phyloP scores from a whole-genome alignment of 2,113 vertebrate species.

The Thamnaconus septentrionalis region DNA sequence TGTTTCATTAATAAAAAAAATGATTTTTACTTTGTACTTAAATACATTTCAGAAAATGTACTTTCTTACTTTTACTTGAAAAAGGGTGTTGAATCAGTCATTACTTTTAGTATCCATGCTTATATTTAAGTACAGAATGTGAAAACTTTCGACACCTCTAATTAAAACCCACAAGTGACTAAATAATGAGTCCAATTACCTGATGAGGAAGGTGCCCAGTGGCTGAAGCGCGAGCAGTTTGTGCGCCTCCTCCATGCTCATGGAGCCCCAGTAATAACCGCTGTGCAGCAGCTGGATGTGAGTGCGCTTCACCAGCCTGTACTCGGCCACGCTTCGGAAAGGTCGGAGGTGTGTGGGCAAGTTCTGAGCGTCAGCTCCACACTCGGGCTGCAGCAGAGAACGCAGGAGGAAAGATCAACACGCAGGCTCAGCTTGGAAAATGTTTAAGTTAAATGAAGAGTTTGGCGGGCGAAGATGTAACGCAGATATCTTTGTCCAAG shows the following conservation, averaged over 20 bases:
- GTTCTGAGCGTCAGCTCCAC: neutral
- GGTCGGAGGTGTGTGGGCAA: conserved; percentile 82
- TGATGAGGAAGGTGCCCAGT: conserved; percentile 88
- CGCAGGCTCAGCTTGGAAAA: neutral
- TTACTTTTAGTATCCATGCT: too few relatives aligned
- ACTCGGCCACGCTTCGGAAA: conserved; percentile 84
- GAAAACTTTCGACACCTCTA: neutral
- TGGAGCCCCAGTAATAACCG: conserved; percentile 92
- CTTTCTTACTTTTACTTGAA: too few relatives aligned
- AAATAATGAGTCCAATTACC: conserved; percentile 45
- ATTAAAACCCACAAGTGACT: neutral
- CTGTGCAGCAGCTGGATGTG: conserved; percentile 84
- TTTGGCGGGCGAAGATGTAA: too few relatives aligned
- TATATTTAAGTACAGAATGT: too few relatives aligned
- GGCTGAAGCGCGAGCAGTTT: conserved; percentile 75
- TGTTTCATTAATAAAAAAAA: neutral
- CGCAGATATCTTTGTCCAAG: too few relatives aligned
- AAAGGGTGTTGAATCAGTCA: too few relatives aligned
- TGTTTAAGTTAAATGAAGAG: too few relatives aligned
- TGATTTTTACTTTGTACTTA: too few relatives aligned
- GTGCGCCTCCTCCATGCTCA: conserved; percentile 87
- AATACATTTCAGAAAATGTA: too few relatives aligned
- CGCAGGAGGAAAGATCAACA: neutral
- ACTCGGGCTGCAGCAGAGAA: conserved; percentile 8
- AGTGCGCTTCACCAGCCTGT: conserved; percentile 81